phyloP scores from a whole-genome alignment of 2,797 vertebrate genomes.

The Anguilla megastoma region DNA sequence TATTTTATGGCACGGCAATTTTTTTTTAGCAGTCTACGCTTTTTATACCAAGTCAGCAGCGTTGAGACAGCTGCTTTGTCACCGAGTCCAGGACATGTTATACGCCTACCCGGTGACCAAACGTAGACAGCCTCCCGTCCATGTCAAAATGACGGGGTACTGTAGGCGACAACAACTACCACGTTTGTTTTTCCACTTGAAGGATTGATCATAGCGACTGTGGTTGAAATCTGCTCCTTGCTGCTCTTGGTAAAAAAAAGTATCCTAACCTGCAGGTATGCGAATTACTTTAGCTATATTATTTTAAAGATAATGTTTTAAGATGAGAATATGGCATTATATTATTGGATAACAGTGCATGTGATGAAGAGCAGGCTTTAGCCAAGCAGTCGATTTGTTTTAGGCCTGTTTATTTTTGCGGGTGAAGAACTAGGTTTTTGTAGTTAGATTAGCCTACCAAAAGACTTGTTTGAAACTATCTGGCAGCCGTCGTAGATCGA shows the following conservation, averaged over 20 bases:
- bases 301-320: not conserved
- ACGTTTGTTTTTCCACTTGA: not conserved
- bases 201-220: not conserved
- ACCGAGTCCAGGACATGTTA: not conserved
- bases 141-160: not conserved
- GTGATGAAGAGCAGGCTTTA: not conserved
- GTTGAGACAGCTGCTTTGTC: not conserved
- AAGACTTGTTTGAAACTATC: not conserved
- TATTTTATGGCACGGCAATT: not conserved
- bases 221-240: not conserved
- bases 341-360: not conserved
- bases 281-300: not conserved
- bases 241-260: not conserved
- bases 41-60: not conserved
- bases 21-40: not conserved
- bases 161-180: not conserved
- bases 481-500: not conserved
- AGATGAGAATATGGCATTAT: not conserved
- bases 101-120: slow-evolving; percentile 3
- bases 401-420: not conserved
- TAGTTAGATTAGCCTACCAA: not conserved
- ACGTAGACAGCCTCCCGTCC: not conserved
- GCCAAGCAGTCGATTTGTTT: not conserved
- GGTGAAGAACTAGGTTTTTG: not conserved
- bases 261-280: not conserved